Percentiles rank a stretch among this genome's conserved stretches.
phyloP scores from a whole-genome alignment of 2,113 vertebrate species.

The Bubo bubo region DNA sequence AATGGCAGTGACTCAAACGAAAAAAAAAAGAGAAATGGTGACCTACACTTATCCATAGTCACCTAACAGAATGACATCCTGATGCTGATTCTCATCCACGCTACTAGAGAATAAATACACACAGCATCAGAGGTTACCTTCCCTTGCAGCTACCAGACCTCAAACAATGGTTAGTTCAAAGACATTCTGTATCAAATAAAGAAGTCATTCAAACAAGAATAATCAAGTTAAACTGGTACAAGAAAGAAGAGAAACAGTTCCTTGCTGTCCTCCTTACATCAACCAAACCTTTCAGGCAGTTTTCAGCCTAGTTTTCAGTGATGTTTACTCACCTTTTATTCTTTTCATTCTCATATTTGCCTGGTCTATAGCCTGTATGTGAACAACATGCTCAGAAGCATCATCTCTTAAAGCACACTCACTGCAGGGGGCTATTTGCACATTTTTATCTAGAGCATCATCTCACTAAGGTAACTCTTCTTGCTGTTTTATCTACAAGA shows the following conservation, averaged over 20 bases:
- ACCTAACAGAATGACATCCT: not conserved
- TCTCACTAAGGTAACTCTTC: not conserved
- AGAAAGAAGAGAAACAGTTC: not conserved
- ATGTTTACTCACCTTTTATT: constrained; percentile 34
- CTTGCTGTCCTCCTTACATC: not conserved
- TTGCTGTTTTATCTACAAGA: not conserved
- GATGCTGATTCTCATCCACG: not conserved
- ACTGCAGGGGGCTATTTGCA: not conserved
- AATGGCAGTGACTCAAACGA: not conserved
- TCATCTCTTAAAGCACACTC: not conserved
- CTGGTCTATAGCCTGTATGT: not conserved
- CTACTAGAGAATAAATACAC: not conserved
- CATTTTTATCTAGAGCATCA: not conserved
- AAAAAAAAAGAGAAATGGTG: not conserved
- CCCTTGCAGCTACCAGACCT: not conserved
- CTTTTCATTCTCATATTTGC: not conserved
- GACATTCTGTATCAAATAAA: not conserved
- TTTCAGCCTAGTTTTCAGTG: not conserved
- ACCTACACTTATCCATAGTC: fast-evolving
- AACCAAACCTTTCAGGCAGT: not conserved
- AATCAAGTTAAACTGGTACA: not conserved
- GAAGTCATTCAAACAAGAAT: not conserved
- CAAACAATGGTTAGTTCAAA: not conserved
- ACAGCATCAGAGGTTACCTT: not conserved
- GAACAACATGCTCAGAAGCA: not conserved